Evolutionary conservation across 2,797 vertebrate species (phyloP), one percentile per base, ranked within the genome.

Genomic region (Microtus californicus): DNA sequence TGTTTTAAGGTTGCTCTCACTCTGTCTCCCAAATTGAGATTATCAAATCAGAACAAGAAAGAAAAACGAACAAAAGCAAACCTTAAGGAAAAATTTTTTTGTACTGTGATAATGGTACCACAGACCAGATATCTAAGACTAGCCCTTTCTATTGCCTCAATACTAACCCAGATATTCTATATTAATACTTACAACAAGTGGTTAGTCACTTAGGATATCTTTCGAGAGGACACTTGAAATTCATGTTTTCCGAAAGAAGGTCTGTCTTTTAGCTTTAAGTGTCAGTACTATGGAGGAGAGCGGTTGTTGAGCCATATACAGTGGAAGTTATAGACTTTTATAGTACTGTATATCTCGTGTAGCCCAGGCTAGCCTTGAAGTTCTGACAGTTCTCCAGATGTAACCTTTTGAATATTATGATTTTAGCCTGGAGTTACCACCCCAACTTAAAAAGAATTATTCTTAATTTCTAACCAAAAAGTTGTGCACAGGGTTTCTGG

Each of bases 401-500:
- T 13, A 73, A 13, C 48, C 17, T 40, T 73, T 56, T 56, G 15
- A n/a, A 19, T 15, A 56, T 21, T 71, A 23, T 19, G 25, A 56
- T 31, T 87, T 17, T 3, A 87, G n/a, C 23, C 34, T 56, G 0
- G 4, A 29, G 10, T 7, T 87, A 37, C 34, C 67, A 54, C 34
- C n/a, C 14, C 45, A 86, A 86, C 45, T 54, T 69, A 27, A 54
- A 51, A 56, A 82, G 21, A 23, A 79, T 89, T 89, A 76, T 51
- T 88, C 23, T 80, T 92, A 37, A 87, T 37, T 61, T 91, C n/a
- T 85, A 96, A 83, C 27, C 80, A 48, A 7, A 96, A n/a, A 77
- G 13, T 17, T 93, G 71, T 87, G 8, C 90, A 43, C 4, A 90
- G 12, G 14, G 5, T 88, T 71, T 51, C 78, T 1, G 54, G 54